Conservation (phyloP, 2,113 vertebrate species). For the Syngnathus scovelli region DNA sequence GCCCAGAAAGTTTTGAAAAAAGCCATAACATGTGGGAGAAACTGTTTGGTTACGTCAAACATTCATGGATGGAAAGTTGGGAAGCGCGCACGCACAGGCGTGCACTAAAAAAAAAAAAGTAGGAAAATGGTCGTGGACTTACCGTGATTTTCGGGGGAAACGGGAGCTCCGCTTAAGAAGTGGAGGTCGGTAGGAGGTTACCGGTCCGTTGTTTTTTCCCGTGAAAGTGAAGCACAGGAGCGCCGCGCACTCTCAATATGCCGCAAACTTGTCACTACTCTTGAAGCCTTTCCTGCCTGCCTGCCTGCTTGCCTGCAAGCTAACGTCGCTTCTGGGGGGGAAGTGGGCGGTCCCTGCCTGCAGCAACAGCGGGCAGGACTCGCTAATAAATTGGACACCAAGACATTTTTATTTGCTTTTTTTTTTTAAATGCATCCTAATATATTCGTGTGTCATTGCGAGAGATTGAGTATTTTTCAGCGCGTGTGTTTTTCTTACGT, state of each 20-base stretch:
- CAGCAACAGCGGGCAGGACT: background rate
- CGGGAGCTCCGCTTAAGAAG: background rate
- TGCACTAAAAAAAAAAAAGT: background rate
- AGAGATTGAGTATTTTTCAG: background rate
- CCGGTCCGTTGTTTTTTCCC: background rate
- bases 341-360: background rate
- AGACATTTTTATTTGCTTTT: background rate
- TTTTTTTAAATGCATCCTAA: background rate
- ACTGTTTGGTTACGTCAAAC: background rate
- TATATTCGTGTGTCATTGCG: background rate
- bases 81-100: background rate
- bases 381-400: background rate
- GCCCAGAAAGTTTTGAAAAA: background rate
- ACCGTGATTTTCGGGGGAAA: background rate
- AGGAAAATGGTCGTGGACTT: background rate
- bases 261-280: conserved; percentile 2
- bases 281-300: background rate
- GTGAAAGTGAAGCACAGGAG: background rate
- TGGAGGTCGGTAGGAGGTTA: background rate
- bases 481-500: background rate
- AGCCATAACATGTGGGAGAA: background rate
- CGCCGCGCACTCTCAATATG: background rate
- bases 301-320: background rate
- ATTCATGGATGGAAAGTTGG: background rate
- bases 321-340: background rate